A percentile compares a stretch with the other conserved stretches of the same genome.
These are phyloP conservation scores for Argyresthia goedartella DNA, from an alignment of 2,888 invertebrate genomes.

Conservation along the genomic window DNA sequence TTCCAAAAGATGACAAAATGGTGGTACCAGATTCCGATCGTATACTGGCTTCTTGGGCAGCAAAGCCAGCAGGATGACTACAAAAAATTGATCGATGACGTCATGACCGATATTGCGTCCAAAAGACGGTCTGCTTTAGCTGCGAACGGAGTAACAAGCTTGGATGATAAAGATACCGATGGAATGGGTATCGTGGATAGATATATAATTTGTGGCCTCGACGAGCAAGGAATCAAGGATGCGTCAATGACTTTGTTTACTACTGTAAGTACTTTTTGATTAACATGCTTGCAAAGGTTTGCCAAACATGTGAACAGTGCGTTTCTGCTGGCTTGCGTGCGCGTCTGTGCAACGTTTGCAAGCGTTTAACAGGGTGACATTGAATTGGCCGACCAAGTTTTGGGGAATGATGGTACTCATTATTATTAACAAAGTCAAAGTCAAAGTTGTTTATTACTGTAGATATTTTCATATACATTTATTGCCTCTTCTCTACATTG, in stretches of 20 bases:
- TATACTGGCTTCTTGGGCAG: slow-evolving; percentile 33
- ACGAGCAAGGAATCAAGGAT: slow-evolving; percentile 31
- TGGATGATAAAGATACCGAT: slow-evolving; percentile 17
- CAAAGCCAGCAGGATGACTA: slow-evolving; percentile 22
- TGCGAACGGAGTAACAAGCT: slow-evolving; percentile 6
- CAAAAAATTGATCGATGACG: slow-evolving; percentile 22
- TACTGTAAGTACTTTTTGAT: slow-evolving; percentile 31
- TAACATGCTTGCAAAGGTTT: no score
- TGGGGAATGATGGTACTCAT: no score
- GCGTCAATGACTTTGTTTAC: slow-evolving; percentile 43
- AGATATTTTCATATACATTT: no score
- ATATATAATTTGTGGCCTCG: slow-evolving; percentile 32
- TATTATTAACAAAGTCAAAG: no score
- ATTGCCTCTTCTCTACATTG: no score
- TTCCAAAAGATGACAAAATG: slow-evolving; percentile 42
- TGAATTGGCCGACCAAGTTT: no score
- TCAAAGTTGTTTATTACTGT: no score
- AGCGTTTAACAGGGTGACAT: no score
- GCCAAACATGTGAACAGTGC: no score
- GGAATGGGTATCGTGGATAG: slow-evolving; percentile 37
- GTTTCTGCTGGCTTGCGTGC: no score
- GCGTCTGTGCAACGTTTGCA: no score
- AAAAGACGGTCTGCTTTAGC: slow-evolving; percentile 25
- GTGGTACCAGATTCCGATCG: slow-evolving; percentile 45
- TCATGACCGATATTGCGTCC: slow-evolving; percentile 28